Evolutionary conservation across 2,113 vertebrate genomes (phyloP), one percentile per base, ranked within the genome.

Genomic region (Oreochromis niloticus): DNA sequence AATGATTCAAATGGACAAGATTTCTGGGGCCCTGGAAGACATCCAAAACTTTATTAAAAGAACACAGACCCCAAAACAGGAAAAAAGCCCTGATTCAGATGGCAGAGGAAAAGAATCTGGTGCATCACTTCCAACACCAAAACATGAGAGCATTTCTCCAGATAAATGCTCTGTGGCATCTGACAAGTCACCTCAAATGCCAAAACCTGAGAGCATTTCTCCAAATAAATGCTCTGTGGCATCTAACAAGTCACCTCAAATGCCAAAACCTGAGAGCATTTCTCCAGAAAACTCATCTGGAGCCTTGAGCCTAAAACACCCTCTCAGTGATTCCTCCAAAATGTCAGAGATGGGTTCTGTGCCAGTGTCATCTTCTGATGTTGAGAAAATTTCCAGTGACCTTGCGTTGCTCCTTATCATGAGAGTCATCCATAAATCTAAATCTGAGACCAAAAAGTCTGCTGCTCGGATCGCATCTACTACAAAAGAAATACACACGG

Each of bases 151-250:
- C 27, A 30, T 32, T 1, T 30, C 6, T 30, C 24, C 24, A 30
- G 12, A 0, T 27, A 3, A 0, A 55, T n/a, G 3, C 0, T 22
- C 1, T 2, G 54, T 54, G 17, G 9, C 0, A n/a, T n/a, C 4
- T 12, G 5, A 12, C 0, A 22, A 57, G 0, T 0, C 55, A 13
- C 6, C 22, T 0, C 2, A 0, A 59, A 0, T 3, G 0, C 7
- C 27, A 30, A 30, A 30, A 30, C 27, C 27, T 14, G 43, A 9
- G 52, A 32, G 13, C 27, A 30, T 32, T 1, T 30, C 6, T 30
- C 24, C 24, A 30, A 6, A 0, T 27, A 3, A 0, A 55, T n/a
- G 3, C 0, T 22, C 1, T 2, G 54, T 54, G 17, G 9, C 0
- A n/a, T n/a, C 4, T 6, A 9, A 12, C 0, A 22, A 57, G 0